These are phyloP conservation scores for Tetrao urogallus DNA, from an alignment of 2,113 vertebrate species.

Conservation along the genomic window DNA sequence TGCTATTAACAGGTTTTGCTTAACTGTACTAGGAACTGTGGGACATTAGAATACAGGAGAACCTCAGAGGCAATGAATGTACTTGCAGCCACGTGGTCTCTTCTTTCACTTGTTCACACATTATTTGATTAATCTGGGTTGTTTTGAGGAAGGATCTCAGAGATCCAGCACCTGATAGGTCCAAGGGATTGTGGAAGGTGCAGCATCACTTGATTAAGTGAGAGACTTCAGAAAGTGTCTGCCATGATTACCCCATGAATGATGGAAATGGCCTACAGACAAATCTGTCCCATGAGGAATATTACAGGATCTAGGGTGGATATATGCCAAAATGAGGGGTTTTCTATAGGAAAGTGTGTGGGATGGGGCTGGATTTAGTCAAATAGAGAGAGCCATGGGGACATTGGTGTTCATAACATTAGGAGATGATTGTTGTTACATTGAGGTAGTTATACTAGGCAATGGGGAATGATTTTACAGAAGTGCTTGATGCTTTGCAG, in stretches of 20 bases:
- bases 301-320: not conserved
- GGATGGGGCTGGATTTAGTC: not conserved
- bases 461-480: not conserved
- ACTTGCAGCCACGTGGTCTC: not conserved
- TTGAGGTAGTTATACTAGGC: not conserved
- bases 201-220: not conserved
- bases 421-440: not conserved
- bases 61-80: not conserved
- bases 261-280: not conserved
- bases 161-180: not conserved
- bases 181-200: not conserved
- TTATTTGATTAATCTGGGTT: not conserved
- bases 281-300: not conserved
- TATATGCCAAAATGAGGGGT: not conserved
- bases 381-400: not conserved
- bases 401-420: not conserved
- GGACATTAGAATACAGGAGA: not conserved
- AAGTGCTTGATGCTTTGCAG: not conserved
- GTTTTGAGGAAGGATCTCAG: not conserved
- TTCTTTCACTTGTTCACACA: not conserved
- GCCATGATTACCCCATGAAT: not conserved
- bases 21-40: not conserved
- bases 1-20: not conserved
- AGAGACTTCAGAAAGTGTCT: not conserved
- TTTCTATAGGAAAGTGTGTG: not conserved